Percentiles rank a stretch among this genome's conserved stretches.
phyloP scores from a whole-genome alignment of 2,888 invertebrate genomes.

The Drosophila merina region DNA sequence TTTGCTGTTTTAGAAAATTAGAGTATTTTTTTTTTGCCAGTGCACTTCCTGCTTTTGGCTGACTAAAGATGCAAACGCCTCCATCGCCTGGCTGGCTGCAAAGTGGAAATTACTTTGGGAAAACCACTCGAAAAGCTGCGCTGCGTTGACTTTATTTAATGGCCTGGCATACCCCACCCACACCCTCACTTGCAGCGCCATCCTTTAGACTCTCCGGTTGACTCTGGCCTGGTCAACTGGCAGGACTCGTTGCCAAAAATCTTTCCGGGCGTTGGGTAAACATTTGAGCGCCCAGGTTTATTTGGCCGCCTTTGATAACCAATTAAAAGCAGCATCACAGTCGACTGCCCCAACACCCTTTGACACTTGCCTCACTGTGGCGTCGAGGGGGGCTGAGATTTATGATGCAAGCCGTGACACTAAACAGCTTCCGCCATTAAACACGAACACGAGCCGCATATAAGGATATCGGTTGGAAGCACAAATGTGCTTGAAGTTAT shows the following conservation, averaged over 20 bases:
- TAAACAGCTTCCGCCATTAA: constrained; percentile 79
- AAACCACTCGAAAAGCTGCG: constrained; percentile 61
- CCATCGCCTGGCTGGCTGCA: constrained; percentile 55
- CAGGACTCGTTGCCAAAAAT: constrained; percentile 37
- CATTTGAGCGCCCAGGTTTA: constrained; percentile 64
- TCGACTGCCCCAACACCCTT: constrained; percentile 34
- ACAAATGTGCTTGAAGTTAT: neutral
- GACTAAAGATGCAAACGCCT: constrained; percentile 62
- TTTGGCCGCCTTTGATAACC: constrained; percentile 57
- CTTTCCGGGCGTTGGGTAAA: constrained; percentile 48
- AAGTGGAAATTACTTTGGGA: constrained; percentile 72
- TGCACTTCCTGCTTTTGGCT: constrained; percentile 27
- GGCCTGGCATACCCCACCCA: constrained; percentile 41
- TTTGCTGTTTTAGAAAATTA: no score
- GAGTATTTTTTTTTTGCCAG: constrained; percentile 2
- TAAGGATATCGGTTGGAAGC: constrained; percentile 49
- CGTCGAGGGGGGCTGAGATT: constrained; percentile 48
- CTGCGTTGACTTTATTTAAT: constrained; percentile 65
- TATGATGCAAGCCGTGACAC: constrained; percentile 71
- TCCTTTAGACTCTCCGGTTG: neutral
- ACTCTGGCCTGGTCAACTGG: constrained; percentile 39
- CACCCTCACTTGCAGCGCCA: neutral
- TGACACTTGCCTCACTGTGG: constrained; percentile 19
- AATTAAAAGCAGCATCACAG: constrained; percentile 59
- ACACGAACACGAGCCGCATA: constrained; percentile 67